phyloP scores from a whole-genome alignment of 92 coral and sea anemone genomes.

The Blastomussa wellsi region DNA sequence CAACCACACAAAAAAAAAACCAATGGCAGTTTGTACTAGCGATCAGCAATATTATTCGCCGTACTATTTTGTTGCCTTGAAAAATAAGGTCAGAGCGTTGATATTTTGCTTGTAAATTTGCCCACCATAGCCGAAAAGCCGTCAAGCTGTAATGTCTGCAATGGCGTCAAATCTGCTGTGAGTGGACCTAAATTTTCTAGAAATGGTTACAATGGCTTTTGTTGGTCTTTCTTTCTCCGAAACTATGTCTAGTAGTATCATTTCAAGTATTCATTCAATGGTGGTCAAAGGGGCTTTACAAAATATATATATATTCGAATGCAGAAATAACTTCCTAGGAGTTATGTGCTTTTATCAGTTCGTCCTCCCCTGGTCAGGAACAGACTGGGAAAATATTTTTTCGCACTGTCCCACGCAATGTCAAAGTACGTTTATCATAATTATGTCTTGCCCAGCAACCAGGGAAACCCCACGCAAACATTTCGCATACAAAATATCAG shows the following conservation, averaged over 20 bases:
- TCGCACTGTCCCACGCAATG: background rate
- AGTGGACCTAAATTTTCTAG: background rate
- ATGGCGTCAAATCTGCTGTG: background rate
- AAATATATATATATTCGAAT: background rate
- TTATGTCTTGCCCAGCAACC: background rate
- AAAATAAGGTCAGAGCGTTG: background rate
- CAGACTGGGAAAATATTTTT: background rate
- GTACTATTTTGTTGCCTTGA: background rate
- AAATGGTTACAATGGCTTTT: background rate
- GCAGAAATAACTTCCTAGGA: background rate
- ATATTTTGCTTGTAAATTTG: background rate
- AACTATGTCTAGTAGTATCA: no score
- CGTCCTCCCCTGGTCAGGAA: background rate
- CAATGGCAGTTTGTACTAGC: background rate
- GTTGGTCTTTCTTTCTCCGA: background rate
- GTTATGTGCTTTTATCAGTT: background rate
- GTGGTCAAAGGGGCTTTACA: background rate
- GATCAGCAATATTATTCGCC: background rate
- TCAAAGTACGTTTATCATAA: background rate
- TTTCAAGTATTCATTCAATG: no score
- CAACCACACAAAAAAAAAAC: background rate
- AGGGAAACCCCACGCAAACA: background rate
- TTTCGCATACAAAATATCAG: background rate
- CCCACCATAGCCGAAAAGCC: background rate
- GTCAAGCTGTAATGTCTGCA: background rate